These are phyloP conservation scores for Oreochromis niloticus DNA, from an alignment of 2,113 vertebrate species.

Conservation along the genomic window DNA sequence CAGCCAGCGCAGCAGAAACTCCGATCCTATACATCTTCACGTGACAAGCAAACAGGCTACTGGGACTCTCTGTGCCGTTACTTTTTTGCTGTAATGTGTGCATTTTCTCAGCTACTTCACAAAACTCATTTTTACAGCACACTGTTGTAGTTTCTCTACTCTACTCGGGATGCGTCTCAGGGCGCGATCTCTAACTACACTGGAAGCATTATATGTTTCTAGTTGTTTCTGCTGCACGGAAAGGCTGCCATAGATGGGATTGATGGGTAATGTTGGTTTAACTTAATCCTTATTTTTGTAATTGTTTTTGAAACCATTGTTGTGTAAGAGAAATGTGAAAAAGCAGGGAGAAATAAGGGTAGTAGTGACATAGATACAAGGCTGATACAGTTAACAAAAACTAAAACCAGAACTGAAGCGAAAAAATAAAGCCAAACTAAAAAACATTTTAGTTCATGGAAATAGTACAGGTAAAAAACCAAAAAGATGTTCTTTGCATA, in stretches of 20 bases:
- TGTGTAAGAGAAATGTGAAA: not conserved
- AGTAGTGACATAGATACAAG: rapidly evolving
- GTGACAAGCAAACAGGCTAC: not conserved
- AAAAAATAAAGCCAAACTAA: not conserved
- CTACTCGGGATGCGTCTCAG: rapidly evolving
- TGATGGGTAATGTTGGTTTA: not conserved
- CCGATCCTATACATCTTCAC: not conserved
- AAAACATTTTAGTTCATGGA: not conserved
- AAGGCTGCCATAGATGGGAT: not conserved
- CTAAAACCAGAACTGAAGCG: not conserved
- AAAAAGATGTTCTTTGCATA: rapidly evolving
- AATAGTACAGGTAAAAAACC: rapidly evolving
- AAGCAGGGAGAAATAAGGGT: not conserved
- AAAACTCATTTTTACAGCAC: rapidly evolving
- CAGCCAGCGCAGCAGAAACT: not conserved
- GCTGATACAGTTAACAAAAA: not conserved
- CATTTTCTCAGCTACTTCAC: not conserved
- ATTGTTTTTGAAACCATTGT: not conserved
- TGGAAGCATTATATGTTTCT: not conserved
- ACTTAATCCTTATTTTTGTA: not conserved
- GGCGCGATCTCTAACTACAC: not conserved
- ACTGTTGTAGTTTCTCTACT: not conserved
- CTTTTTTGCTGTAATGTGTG: not conserved
- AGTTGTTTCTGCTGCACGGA: not conserved
- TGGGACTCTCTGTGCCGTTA: rapidly evolving